Percentiles rank a stretch among this genome's conserved stretches.
These are phyloP conservation scores for Abrostola tripartita DNA, from an alignment of 2,888 invertebrate species.

Conservation along the genomic window DNA sequence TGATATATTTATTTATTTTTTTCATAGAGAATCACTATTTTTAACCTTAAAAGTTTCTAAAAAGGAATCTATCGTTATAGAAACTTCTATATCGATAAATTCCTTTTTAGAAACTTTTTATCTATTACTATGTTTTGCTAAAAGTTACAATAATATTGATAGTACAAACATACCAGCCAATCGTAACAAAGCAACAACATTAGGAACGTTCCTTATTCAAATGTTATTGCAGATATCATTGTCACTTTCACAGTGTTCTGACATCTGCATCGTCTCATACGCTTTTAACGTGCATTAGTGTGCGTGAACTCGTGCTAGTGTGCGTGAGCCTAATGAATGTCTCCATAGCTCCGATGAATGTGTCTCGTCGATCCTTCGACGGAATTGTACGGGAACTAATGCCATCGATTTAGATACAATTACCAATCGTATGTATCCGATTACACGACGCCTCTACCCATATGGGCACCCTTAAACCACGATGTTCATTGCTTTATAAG, in stretches of 20 bases:
- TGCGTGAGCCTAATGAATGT: slow-evolving; percentile 79
- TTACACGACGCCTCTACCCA: slow-evolving; percentile 65
- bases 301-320: slow-evolving; percentile 40
- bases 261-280: slow-evolving; percentile 52
- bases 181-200: slow-evolving; percentile 8
- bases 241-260: slow-evolving; percentile 38
- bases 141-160: neutral
- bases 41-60: too few species aligned
- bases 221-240: slow-evolving; percentile 19
- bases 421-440: slow-evolving; percentile 73
- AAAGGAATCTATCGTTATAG: too few species aligned
- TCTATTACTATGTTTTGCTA: too few species aligned
- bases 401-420: slow-evolving; percentile 80
- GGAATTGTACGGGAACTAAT: slow-evolving; percentile 73
- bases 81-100: too few species aligned
- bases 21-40: too few species aligned
- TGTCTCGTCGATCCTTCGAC: slow-evolving; percentile 62
- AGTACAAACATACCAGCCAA: neutral
- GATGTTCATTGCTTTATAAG: slow-evolving; percentile 61
- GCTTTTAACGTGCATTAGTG: slow-evolving; percentile 57
- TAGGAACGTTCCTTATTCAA: slow-evolving; percentile 5
- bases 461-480: slow-evolving; percentile 60
- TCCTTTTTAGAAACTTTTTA: too few species aligned
- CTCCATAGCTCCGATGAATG: slow-evolving; percentile 74
- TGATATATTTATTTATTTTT: too few species aligned